Evolutionary conservation across 1,140 invertebrate species (phyloP).

Genomic region (Drosophila sp.): DNA sequence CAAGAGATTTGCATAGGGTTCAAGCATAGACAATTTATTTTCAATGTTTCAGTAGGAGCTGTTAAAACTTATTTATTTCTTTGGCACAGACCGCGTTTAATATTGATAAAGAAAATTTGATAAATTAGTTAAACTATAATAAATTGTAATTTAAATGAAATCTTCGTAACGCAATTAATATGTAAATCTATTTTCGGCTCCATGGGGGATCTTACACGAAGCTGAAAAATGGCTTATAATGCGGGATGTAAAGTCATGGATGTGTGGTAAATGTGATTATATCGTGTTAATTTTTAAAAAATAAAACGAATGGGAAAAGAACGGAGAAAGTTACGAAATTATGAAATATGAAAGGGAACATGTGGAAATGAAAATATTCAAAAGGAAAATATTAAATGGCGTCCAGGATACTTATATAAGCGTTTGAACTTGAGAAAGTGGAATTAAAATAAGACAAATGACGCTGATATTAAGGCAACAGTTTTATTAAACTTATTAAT

Average conservation of each 20-base stretch:
- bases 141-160: slow-evolving; percentile 74
- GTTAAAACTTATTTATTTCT: slow-evolving; percentile 70
- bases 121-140: slow-evolving; percentile 72
- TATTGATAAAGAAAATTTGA: slow-evolving; percentile 50
- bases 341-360: background rate
- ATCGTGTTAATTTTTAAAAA: background rate
- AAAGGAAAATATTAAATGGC: too few relatives aligned
- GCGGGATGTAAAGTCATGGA: slow-evolving; percentile 5
- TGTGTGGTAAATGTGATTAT: slow-evolving; percentile 10
- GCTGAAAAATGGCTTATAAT: slow-evolving; percentile 9
- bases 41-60: slow-evolving; percentile 52
- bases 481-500: too few relatives aligned
- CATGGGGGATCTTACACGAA: slow-evolving; percentile 20
- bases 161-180: slow-evolving; percentile 54
- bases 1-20: slow-evolving; percentile 59
- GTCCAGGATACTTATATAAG: too few relatives aligned
- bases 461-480: too few relatives aligned
- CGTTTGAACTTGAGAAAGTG: too few relatives aligned
- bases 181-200: slow-evolving; percentile 40
- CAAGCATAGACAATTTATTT: slow-evolving; percentile 26
- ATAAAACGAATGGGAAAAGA: background rate
- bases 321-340: background rate
- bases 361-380: too few relatives aligned
- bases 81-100: slow-evolving; percentile 38
- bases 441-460: too few relatives aligned